These are phyloP conservation scores for Euwallacea similis DNA, from an alignment of 1,140 invertebrate species.

Conservation along the genomic window DNA sequence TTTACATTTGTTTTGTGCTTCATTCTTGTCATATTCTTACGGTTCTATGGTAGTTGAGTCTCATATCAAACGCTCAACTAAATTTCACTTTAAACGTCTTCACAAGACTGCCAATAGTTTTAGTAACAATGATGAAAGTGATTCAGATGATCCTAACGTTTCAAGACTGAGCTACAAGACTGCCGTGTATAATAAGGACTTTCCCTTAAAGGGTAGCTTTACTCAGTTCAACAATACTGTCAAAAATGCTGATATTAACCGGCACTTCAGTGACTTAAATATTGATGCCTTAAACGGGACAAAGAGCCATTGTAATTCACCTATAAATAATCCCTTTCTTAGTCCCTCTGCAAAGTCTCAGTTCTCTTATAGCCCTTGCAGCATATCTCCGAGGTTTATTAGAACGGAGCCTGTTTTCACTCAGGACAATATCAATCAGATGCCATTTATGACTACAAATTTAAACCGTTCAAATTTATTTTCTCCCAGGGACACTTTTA, in stretches of 20 bases:
- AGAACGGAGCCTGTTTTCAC: too few relatives aligned
- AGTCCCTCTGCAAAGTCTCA: too few relatives aligned
- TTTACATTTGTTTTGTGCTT: conserved; percentile 31
- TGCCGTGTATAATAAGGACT: conserved; percentile 10
- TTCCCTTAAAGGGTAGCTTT: not conserved
- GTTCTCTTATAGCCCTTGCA: too few relatives aligned
- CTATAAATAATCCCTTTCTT: too few relatives aligned
- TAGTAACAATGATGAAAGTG: conserved; percentile 13
- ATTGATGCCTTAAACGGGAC: conserved; percentile 13
- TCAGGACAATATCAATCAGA: too few relatives aligned
- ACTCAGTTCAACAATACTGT: not conserved
- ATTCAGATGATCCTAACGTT: conserved; percentile 18
- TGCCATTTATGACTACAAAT: too few relatives aligned
- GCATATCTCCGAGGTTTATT: too few relatives aligned
- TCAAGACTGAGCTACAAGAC: conserved; percentile 9
- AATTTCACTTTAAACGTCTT: too few relatives aligned
- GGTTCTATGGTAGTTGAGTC: conserved; percentile 9
- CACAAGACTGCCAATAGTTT: too few relatives aligned
- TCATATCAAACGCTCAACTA: too few relatives aligned
- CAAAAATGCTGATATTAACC: conserved; percentile 18
- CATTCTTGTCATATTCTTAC: conserved; percentile 18
- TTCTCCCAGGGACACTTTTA: not conserved
- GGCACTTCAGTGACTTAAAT: conserved; percentile 27
- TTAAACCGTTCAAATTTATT: not conserved
- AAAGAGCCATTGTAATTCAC: too few relatives aligned